Evolutionary conservation across 2,888 invertebrate genomes (phyloP), one percentile per base, ranked within the genome.

Genomic region (Magallana nippona): DNA sequence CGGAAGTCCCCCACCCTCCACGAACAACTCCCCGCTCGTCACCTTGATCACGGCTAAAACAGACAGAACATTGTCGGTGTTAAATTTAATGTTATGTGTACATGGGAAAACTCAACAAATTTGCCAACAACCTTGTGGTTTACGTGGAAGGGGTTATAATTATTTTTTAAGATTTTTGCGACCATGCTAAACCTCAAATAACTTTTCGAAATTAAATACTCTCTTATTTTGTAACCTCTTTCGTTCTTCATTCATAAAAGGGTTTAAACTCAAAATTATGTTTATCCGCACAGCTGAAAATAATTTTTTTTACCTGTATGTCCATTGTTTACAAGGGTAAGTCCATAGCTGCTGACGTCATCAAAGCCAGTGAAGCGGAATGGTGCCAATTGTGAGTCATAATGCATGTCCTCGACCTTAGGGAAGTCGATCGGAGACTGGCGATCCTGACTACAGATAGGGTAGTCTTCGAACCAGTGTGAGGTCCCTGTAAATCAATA

Each of bases 351-450:
- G n/a, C 17, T 57, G 17, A 63, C 32, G n/a, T 62, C 57, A 44
- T 81, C 63, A 32, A 81, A 57, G 10, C 81, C 81, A 5, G 13
- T 62, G n/a, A 81, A 57, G 11, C 10, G 32, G 8, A 81, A 62
- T 8, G 81, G 81, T 32, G 15, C 62, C 60, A 81, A 10, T 8
- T 62, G 13, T 17, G 44, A 32, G 27, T 80, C 58, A n/a, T 62
- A 62, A 10, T 15, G 15, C 80, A 57, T 80, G 19, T 80, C 58
- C 22, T 19, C 62, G 1, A 11, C 22, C 13, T 62, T 32, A 5
- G 81, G 81, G 22, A 81, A 62, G n/a, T 81, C 81, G 1, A 81
- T 63, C 60, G 81, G 81, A 8, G 81, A 81, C 63, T 81, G 81
- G n/a, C 63, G 58, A 17, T 57, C 32, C 17, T 62, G 3, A 1